Evolutionary conservation across 1,140 invertebrate species (phyloP), one percentile per base, ranked within the genome.

Genomic region (Leptoteleia sp.): DNA sequence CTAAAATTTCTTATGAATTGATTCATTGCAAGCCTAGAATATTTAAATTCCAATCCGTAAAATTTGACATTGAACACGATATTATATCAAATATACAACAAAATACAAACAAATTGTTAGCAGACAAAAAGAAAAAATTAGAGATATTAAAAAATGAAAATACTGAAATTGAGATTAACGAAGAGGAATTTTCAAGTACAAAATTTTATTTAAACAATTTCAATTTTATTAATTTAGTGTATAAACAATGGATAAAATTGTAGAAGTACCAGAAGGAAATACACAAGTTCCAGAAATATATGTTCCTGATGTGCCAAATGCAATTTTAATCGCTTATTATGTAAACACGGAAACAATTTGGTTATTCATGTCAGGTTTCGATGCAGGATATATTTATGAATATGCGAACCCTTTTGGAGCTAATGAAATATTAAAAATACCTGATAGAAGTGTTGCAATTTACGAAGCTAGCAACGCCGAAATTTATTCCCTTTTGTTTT

Each of bases 321-420:
- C 80, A 25, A 85, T 93, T 37, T 82, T 91, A 16, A 89, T 90
- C 81, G 81, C 90, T 22, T 82, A 90, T 45, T 92, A 92, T 59
- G 90, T 89, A 0, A 31, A 16, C 2, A 72, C 84, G 9, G 73
- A 89, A 16, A 91, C 88, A 4, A 84, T 93, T 17, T 91, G 91
- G 91, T 67, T 93, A 0, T 91, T 91, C 1, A 90, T 93, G 90
- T 91, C 89, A 9, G 94, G 91, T 12, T 95, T 92, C 85, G 94
- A 95, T 88, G 91, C 93, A 16, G 94, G 94, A 33, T 95, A 94
- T 80, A 88, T 95, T 52, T 95, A 95, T 78, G 93, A 95, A 86
- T 93, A 91, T 84, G 79, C 87, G 3, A 87, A 88, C 13, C 88
- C 88, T 4, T 79, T 89, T 33, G 70, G 73, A 54, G 7, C 3